Percentiles rank a stretch among this genome's conserved stretches.
Conservation (phyloP, 2,113 vertebrate species). For the Tichodroma muraria region DNA sequence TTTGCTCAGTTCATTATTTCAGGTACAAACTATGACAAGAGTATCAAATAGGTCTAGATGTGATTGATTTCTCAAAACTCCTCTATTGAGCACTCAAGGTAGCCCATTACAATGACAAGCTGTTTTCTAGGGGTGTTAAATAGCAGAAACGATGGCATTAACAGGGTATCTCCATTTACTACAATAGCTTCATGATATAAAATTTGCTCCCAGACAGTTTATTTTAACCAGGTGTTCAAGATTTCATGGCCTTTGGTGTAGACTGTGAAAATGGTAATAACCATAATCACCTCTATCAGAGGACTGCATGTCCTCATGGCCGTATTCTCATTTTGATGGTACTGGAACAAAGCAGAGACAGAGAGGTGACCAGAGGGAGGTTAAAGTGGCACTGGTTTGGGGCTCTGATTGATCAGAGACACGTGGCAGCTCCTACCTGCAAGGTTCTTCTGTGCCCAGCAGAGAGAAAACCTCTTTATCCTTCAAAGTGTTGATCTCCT, state of each 20-base stretch:
- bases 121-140: neutral
- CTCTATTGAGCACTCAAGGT: neutral
- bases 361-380: neutral
- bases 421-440: neutral
- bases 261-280: neutral
- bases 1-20: neutral
- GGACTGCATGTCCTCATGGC: neutral
- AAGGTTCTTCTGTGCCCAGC: neutral
- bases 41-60: neutral
- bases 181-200: neutral
- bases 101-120: neutral
- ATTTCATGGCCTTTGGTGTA: neutral
- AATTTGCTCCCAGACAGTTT: neutral
- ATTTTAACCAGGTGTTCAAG: neutral
- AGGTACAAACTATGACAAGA: neutral
- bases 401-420: neutral
- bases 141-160: neutral
- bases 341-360: neutral
- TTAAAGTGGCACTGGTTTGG: neutral
- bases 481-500: conserved; percentile 6
- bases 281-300: neutral
- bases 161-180: neutral
- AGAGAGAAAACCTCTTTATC: conserved; percentile 31
- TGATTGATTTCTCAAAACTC: neutral
- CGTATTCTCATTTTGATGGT: neutral